Evolutionary conservation across 30 jellyfish, hydroid and myxozoan species (phyloP), one percentile per base, ranked within the genome.

Genomic region (Clytia hemisphaerica): DNA sequence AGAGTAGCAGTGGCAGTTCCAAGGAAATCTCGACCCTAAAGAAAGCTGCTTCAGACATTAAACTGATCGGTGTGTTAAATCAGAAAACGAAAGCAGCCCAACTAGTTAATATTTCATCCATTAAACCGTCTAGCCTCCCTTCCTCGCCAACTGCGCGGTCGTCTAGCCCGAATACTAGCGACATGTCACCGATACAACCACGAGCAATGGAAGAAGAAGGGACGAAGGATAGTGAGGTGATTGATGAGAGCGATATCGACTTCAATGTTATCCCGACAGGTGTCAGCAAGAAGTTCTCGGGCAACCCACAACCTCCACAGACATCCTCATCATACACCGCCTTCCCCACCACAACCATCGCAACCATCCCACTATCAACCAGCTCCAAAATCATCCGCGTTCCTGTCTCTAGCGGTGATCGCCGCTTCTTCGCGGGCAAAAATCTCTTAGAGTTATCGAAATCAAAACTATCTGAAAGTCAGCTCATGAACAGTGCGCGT

Each of bases 11-110:
- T n/a, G n/a, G n/a, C n/a, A 21, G 25, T 38, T 42, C 19, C 14
- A 57, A 57, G 30, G 70, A 57, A n/a, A 37, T 16, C 25, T 22
- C 36, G 0, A n/a, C 42, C 12, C 16, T 57, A 44, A 14, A 33
- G 54, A 57, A 57, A 31, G 70, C 70, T n/a, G 70, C 70, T 14
- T 28, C 70, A 3, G 70, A 57, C 16, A 57, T 57, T 57, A 57
- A 57, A 33, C 30, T 57, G 30, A 44, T 57, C 30, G 70, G 70
- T 5, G 12, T 57, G 70, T n/a, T 57, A 33, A 57, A 44, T 57
- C 38, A 57, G 50, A 37, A 57, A 22, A 22, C 70, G 4, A 57
- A 57, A 44, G 19, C 14, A 9, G 25, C 5, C 10, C 30, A n/a
- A 9, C 19, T n/a, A 46, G 5, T 30, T 46, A n/a, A 27, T 2